These are phyloP conservation scores for Riparia riparia DNA, from an alignment of 2,113 vertebrate genomes.

Conservation along the genomic window DNA sequence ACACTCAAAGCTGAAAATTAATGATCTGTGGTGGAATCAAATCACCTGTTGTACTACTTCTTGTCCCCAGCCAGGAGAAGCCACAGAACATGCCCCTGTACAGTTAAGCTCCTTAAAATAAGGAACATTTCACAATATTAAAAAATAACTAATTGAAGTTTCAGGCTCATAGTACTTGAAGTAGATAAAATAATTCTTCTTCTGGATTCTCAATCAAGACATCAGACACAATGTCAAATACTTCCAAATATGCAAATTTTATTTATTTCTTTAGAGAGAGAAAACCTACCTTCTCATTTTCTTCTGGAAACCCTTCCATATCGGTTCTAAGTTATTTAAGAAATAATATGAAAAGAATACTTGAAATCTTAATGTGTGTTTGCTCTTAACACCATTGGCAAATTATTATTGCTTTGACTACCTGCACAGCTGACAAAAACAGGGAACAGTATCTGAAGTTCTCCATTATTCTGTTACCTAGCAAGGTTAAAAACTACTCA, in stretches of 20 bases:
- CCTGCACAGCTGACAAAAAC: background rate
- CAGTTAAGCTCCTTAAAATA: background rate
- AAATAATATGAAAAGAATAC: background rate
- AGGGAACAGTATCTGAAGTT: background rate
- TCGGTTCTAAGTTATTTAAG: background rate
- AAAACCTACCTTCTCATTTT: background rate
- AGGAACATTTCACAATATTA: conserved; percentile 17
- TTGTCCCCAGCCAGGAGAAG: conserved; percentile 32
- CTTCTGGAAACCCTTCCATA: background rate
- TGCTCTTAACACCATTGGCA: background rate
- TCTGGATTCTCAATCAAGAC: background rate
- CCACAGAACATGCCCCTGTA: conserved; percentile 17
- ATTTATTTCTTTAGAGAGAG: background rate
- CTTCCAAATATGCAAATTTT: background rate
- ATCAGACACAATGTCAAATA: background rate
- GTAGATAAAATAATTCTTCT: background rate
- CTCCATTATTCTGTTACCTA: background rate
- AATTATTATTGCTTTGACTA: background rate
- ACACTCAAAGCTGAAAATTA: background rate
- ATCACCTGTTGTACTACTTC: conserved; percentile 4
- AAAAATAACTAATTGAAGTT: background rate
- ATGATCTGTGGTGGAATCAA: conserved; percentile 14
- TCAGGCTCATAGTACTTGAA: background rate
- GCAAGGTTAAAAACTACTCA: background rate
- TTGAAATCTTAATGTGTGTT: background rate